These are phyloP conservation scores for Lytechinus pictus DNA, from an alignment of 35 echinoderm and acorn worm species.

Conservation along the genomic window DNA sequence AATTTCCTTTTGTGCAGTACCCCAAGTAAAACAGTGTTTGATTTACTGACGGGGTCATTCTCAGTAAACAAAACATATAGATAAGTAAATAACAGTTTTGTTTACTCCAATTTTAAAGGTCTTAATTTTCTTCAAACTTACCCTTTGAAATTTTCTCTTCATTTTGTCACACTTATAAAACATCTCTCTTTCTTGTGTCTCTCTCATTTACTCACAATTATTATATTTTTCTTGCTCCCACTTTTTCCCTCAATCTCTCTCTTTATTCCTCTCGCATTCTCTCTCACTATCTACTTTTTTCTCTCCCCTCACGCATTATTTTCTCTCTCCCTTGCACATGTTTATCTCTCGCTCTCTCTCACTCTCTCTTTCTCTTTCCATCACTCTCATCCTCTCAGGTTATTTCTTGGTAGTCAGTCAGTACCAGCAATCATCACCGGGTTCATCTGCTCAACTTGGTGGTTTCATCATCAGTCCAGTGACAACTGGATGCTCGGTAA, in stretches of 20 bases:
- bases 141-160: no score
- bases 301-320: background rate
- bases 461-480: constrained; percentile 25
- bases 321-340: background rate
- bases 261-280: background rate
- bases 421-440: background rate
- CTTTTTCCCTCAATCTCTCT: no score
- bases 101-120: no score
- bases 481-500: background rate
- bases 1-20: no score
- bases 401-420: background rate
- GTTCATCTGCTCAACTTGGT: background rate
- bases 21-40: no score
- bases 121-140: no score
- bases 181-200: no score
- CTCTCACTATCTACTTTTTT: background rate
- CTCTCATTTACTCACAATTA: background rate
- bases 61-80: no score
- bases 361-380: background rate
- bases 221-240: no score
- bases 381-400: background rate
- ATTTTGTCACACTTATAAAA: no score
- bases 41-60: no score
- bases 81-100: no score
- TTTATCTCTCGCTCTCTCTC: background rate